A percentile compares a stretch with the other conserved stretches of the same genome.
These are phyloP conservation scores for Trachurus trachurus DNA, from an alignment of 2,797 vertebrate genomes.

Conservation along the genomic window DNA sequence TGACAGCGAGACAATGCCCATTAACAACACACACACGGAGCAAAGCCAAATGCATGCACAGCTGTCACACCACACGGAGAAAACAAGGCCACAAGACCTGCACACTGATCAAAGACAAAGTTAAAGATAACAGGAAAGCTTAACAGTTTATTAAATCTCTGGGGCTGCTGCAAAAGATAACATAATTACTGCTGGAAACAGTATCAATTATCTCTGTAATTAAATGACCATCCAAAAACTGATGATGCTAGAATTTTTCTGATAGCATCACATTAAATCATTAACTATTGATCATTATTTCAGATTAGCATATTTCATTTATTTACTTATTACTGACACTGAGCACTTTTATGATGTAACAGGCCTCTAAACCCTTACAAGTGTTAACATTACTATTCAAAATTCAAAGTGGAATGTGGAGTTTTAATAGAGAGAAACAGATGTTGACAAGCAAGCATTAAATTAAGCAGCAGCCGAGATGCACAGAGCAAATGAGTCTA, in stretches of 20 bases:
- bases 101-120: slow-evolving; percentile 57
- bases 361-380: background rate
- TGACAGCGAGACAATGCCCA: slow-evolving; percentile 41
- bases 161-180: slow-evolving; percentile 41
- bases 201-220: slow-evolving; percentile 51
- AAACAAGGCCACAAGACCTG: slow-evolving; percentile 40
- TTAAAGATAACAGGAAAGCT: slow-evolving; percentile 47
- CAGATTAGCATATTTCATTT: slow-evolving; percentile 31
- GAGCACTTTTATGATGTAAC: background rate
- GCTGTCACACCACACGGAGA: slow-evolving; percentile 23
- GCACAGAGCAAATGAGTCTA: slow-evolving; percentile 13
- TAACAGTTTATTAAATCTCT: slow-evolving; percentile 71
- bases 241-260: background rate
- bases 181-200: slow-evolving; percentile 38
- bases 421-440: slow-evolving; percentile 6
- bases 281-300: slow-evolving; percentile 33
- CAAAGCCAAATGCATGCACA: slow-evolving; percentile 34
- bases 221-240: slow-evolving; percentile 41
- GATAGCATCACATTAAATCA: slow-evolving; percentile 38
- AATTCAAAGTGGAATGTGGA: background rate
- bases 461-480: slow-evolving; percentile 17
- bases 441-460: slow-evolving; percentile 28
- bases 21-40: slow-evolving; percentile 27
- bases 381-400: background rate
- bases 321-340: background rate